A percentile compares a stretch with the other conserved stretches of the same genome.
Conservation (phyloP, 2,888 invertebrate genomes). For the Caprella mutica region DNA sequence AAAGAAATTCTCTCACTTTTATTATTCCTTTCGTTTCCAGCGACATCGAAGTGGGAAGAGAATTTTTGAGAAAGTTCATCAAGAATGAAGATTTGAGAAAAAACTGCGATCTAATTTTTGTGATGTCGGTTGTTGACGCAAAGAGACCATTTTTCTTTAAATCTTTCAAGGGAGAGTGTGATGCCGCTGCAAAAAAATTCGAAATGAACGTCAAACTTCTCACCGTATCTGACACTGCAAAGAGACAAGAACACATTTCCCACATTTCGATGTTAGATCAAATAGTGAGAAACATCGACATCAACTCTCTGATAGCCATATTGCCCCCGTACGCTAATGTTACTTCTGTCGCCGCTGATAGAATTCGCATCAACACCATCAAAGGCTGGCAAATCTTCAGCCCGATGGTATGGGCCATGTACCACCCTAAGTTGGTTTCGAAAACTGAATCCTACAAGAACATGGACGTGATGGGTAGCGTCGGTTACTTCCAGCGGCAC, state of each 20-base stretch:
- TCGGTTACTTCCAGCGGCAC: constrained; percentile 65
- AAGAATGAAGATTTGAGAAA: too few relatives aligned
- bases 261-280: too few relatives aligned
- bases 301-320: constrained; percentile 61
- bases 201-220: too few relatives aligned
- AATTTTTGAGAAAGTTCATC: too few relatives aligned
- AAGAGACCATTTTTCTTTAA: too few relatives aligned
- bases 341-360: constrained; percentile 73
- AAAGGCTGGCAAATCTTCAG: constrained; percentile 48
- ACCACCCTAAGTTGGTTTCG: constrained; percentile 50
- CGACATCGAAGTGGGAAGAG: constrained; percentile 39
- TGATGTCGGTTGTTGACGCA: too few relatives aligned
- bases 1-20: constrained; percentile 69
- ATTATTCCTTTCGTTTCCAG: constrained; percentile 54
- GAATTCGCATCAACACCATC: constrained; percentile 91
- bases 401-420: constrained; percentile 82
- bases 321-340: constrained; percentile 57
- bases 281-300: constrained; percentile 54
- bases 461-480: constrained; percentile 57
- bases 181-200: too few relatives aligned
- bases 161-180: too few relatives aligned
- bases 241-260: too few relatives aligned
- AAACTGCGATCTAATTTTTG: too few relatives aligned
- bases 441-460: constrained; percentile 39
- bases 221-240: too few relatives aligned